Evolutionary conservation across 2,113 vertebrate species (phyloP).

Genomic region (Genyomyrus donnyi): DNA sequence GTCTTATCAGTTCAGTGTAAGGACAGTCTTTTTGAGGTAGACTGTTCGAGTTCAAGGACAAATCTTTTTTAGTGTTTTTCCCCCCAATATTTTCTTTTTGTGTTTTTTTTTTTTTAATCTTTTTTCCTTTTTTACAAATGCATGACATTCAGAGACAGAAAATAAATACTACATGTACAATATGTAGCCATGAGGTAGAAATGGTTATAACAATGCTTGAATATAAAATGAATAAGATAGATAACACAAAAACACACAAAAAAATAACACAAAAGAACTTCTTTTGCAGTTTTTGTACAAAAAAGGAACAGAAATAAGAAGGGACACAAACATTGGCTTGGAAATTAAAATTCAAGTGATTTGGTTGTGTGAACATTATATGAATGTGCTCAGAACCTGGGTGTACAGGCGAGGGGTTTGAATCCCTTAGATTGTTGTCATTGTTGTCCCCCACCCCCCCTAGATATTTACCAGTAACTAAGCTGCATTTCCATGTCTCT

Average conservation of each 20-base stretch:
- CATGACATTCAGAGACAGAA: slow-evolving; percentile 85
- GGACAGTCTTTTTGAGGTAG: slow-evolving; percentile 95
- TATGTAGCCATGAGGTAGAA: slow-evolving; percentile 98
- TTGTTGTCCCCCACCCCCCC: slow-evolving; percentile 33
- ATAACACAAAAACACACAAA: not conserved
- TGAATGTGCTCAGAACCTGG: slow-evolving; percentile 70
- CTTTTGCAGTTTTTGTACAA: slow-evolving; percentile 22
- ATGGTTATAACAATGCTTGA: slow-evolving; percentile 78
- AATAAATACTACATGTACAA: slow-evolving; percentile 91
- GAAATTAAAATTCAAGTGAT: slow-evolving; percentile 64
- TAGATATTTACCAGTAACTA: slow-evolving; percentile 79
- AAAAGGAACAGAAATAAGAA: slow-evolving; percentile 29
- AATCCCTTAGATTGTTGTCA: not conserved
- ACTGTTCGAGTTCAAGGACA: slow-evolving; percentile 83
- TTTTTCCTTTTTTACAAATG: slow-evolving; percentile 70
- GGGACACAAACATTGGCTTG: slow-evolving; percentile 45
- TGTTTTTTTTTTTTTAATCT: slow-evolving; percentile 8
- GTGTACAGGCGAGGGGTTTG: slow-evolving; percentile 63
- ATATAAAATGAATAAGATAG: slow-evolving; percentile 54
- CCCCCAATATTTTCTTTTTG: not conserved
- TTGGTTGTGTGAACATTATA: slow-evolving; percentile 59
- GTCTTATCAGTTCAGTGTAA: slow-evolving; percentile 74
- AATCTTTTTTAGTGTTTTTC: slow-evolving; percentile 40
- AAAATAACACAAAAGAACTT: slow-evolving; percentile 2
- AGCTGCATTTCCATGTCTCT: slow-evolving; percentile 70